Evolutionary conservation across 2,888 invertebrate species (phyloP).

Genomic region (Philhelius pedissequus): DNA sequence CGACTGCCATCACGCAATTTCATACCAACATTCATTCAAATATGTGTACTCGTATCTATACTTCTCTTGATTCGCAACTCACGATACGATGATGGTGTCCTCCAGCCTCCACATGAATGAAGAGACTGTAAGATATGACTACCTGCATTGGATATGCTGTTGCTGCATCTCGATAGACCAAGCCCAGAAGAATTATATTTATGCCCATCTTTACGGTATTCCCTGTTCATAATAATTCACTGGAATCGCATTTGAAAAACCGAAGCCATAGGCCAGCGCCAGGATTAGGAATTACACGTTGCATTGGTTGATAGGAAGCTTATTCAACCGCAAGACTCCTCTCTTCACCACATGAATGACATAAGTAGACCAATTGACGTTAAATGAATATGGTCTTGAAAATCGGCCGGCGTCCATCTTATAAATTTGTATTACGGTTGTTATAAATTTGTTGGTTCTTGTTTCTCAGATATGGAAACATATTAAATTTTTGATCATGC

Average conservation of each 20-base stretch:
- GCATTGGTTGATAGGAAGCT: background rate
- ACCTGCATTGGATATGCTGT: background rate
- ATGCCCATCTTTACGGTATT: slow-evolving; percentile 3
- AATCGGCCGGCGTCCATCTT: background rate
- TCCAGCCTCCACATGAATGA: background rate
- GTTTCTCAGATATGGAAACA: background rate
- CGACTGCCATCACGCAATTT: background rate
- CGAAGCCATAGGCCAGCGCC: background rate
- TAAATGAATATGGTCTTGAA: background rate
- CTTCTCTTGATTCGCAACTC: background rate
- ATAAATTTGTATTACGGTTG: background rate
- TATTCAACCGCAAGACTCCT: background rate
- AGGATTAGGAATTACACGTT: background rate
- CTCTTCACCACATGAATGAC: background rate
- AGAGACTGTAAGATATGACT: background rate
- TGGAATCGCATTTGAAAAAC: background rate
- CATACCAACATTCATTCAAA: background rate
- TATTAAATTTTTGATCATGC: too few relatives aligned
- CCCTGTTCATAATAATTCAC: background rate
- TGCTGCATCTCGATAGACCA: background rate
- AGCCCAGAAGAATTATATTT: background rate
- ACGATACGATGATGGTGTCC: background rate
- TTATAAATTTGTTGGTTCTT: background rate
- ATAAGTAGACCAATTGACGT: slow-evolving; percentile 11
- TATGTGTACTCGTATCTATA: too few relatives aligned